A percentile compares a stretch with the other conserved stretches of the same genome.
phyloP scores from a whole-genome alignment of 2,113 vertebrate genomes.

The Hystrix cristata region DNA sequence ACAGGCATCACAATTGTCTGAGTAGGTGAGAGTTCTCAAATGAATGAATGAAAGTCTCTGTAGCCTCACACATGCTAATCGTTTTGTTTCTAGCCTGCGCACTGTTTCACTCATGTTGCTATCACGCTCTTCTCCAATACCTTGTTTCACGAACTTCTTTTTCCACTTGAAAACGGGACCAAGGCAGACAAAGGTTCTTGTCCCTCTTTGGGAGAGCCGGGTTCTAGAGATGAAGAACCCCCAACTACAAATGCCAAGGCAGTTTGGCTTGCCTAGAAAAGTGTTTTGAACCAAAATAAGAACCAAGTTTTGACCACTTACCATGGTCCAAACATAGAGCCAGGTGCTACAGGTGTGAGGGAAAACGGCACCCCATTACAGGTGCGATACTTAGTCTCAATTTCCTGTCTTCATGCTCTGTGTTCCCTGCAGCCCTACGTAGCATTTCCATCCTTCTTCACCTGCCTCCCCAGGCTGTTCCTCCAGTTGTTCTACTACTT shows the following conservation, averaged over 20 bases:
- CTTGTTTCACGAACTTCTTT: background rate
- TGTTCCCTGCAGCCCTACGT: background rate
- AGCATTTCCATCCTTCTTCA: background rate
- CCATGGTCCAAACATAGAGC: background rate
- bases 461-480: background rate
- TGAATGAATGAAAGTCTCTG: background rate
- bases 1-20: background rate
- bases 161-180: background rate
- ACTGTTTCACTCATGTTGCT: background rate
- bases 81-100: background rate
- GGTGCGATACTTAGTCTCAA: background rate
- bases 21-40: background rate
- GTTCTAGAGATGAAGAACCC: background rate
- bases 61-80: background rate
- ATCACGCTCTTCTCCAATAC: background rate
- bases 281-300: background rate
- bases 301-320: background rate
- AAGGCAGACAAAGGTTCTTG: background rate
- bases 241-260: background rate
- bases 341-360: background rate
- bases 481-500: background rate
- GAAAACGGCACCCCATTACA: background rate
- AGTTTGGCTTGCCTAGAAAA: background rate
- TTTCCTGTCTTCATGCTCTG: background rate
- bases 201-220: background rate